Evolutionary conservation across 2,888 invertebrate species (phyloP).

Genomic region (Meteorus cinctellus): DNA sequence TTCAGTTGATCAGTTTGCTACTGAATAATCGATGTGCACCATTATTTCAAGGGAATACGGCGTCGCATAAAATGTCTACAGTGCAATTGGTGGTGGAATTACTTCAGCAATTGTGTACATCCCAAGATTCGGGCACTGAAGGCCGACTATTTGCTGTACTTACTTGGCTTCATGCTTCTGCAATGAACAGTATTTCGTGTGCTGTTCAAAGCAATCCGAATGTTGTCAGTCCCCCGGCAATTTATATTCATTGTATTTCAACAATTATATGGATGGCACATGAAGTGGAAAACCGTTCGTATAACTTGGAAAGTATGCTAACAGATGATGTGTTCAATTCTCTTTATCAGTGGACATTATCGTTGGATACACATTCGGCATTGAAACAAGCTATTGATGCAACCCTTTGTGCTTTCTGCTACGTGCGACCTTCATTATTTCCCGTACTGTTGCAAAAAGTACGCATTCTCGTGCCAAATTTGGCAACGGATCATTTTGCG

Average conservation of each 20-base stretch:
- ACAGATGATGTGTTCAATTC: conserved; percentile 86
- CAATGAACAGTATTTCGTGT: conserved; percentile 73
- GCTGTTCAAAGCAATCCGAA: conserved; percentile 54
- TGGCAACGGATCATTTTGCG: conserved; percentile 74
- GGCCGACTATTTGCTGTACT: conserved; percentile 81
- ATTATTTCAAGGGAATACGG: conserved; percentile 64
- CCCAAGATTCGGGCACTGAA: conserved; percentile 76
- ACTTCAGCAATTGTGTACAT: conserved; percentile 85
- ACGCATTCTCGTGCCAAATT: conserved; percentile 77
- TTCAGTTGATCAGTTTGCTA: conserved; percentile 77
- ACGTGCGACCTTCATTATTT: conserved; percentile 86
- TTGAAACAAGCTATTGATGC: conserved; percentile 90
- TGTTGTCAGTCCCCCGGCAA: conserved; percentile 73
- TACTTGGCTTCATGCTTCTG: conserved; percentile 82
- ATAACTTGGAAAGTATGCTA: conserved; percentile 81
- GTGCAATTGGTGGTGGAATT: conserved; percentile 85
- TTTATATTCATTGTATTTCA: conserved; percentile 85
- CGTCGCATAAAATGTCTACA: conserved; percentile 66
- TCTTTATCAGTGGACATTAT: conserved; percentile 85
- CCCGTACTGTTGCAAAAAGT: conserved; percentile 83
- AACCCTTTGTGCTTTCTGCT: conserved; percentile 89
- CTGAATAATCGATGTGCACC: conserved; percentile 75
- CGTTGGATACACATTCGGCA: conserved; percentile 81
- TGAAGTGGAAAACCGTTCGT: conserved; percentile 76
- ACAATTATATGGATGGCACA: conserved; percentile 86